Percentiles rank a stretch among this genome's conserved stretches.
Conservation (phyloP, 2,888 invertebrate genomes). For the Abrostola triplasia region DNA sequence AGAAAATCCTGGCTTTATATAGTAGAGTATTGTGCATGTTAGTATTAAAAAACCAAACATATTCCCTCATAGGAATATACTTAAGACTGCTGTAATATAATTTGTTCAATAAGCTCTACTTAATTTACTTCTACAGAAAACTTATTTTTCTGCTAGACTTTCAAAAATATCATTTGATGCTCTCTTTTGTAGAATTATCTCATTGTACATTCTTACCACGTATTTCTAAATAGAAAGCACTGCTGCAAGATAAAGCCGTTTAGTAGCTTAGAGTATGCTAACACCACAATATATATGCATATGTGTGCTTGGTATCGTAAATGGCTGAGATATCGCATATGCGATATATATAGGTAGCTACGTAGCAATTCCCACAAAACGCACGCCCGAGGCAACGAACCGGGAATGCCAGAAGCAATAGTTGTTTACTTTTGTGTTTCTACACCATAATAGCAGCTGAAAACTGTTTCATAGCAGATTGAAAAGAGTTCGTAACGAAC, state of each 20-base stretch:
- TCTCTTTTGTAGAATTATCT: constrained; percentile 7
- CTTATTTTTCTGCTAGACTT: too few relatives aligned
- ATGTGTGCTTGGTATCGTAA: constrained; percentile 27
- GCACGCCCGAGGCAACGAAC: constrained; percentile 44
- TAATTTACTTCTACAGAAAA: too few relatives aligned
- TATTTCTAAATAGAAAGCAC: constrained; percentile 36
- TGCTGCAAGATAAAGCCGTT: constrained; percentile 29
- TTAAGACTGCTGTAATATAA: too few relatives aligned
- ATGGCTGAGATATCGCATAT: constrained; percentile 25
- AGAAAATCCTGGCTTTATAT: background rate
- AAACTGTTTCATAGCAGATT: constrained; percentile 21
- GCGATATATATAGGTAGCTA: constrained; percentile 7
- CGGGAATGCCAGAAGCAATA: constrained; percentile 21
- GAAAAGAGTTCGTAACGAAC: constrained; percentile 1
- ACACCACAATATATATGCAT: constrained; percentile 40
- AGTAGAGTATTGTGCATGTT: background rate
- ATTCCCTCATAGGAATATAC: too few relatives aligned
- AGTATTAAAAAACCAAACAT: too few relatives aligned
- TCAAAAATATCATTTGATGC: background rate
- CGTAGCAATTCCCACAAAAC: constrained; percentile 29
- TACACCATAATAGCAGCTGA: constrained; percentile 20
- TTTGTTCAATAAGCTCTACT: too few relatives aligned
- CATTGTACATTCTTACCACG: constrained; percentile 30
- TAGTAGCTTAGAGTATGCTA: constrained; percentile 32
- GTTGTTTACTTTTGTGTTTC: constrained; percentile 36